Evolutionary conservation across 2,888 invertebrate genomes (phyloP).

Genomic region (Eumacrocentrus americanus): DNA sequence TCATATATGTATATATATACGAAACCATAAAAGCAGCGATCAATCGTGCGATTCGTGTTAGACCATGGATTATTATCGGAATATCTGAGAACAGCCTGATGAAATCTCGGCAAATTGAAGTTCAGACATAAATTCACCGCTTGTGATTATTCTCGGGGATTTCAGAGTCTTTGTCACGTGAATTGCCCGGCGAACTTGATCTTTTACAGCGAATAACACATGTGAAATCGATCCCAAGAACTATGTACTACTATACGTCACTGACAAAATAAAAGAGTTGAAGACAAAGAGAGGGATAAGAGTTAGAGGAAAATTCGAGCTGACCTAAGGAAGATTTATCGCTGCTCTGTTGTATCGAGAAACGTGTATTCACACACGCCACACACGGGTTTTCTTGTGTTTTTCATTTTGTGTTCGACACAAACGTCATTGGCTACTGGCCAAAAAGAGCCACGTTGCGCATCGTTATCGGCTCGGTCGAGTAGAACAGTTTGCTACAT

Average conservation of each 20-base stretch:
- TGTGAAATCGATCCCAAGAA: too few species aligned
- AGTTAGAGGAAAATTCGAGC: neutral
- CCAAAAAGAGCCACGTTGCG: conserved; percentile 16
- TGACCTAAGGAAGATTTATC: conserved; percentile 7
- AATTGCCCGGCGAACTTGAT: too few species aligned
- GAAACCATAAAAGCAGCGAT: neutral
- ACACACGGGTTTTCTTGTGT: too few species aligned
- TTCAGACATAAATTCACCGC: too few species aligned
- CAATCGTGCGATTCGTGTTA: neutral
- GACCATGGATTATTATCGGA: too few species aligned
- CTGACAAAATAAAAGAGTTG: neutral
- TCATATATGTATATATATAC: too few species aligned
- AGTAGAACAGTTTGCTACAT: conserved; percentile 20
- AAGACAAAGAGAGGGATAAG: neutral
- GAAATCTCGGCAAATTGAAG: too few species aligned
- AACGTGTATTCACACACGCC: neutral
- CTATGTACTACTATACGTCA: too few species aligned
- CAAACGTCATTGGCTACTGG: conserved; percentile 5
- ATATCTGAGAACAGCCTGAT: too few species aligned
- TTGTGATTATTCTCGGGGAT: too few species aligned
- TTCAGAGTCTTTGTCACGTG: too few species aligned
- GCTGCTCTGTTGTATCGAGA: conserved; percentile 3
- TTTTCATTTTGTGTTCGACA: too few species aligned
- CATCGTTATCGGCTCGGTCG: conserved; percentile 18
- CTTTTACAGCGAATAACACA: neutral